Evolutionary conservation across 2,888 invertebrate species (phyloP), one percentile per base, ranked within the genome.

Genomic region (Labia minor): DNA sequence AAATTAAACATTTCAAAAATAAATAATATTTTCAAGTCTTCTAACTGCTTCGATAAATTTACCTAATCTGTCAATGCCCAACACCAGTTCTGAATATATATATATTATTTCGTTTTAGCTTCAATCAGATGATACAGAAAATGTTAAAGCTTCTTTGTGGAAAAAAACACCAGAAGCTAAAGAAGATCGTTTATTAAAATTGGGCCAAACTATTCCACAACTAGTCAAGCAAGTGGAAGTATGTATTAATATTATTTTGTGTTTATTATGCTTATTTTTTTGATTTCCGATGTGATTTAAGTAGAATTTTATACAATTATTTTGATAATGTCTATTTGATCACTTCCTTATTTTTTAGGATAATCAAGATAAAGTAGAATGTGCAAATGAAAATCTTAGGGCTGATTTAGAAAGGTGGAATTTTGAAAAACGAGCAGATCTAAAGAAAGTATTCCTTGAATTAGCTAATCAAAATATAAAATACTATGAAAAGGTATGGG

Each of bases 381-480:
- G 85, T 73, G 85, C 87, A 0, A 87, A 87, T 74, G 85, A 86
- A 74, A 84, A 86, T 73, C 76, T 88, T 21, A 78, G 85, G 65
- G 85, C 86, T 61, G 87, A 88, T 74, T 76, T 87, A 68, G 83
- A 85, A 65, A 78, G 86, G 67, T 88, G 87, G 87, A 83, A 85
- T 70, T 73, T 78, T 33, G 86, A 85, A 71, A 87, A 87, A 73
- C 82, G 82, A 68, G 77, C 80, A 33, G 86, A 86, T 75, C 75
- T 88, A 65, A 85, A 85, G 73, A 81, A 81, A 69, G 81, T 87
- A 72, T 77, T 87, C 14, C 76, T 83, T 26, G 79, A 81, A 70
- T 82, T 85, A 78, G 85, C 86, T 10, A 84, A 85, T 71, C 81
- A 83, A 73, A 85, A 88, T 73, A 84, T 87, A 63, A 79, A 81